A percentile compares a stretch with the other conserved stretches of the same genome.
phyloP scores from a whole-genome alignment of 2,113 vertebrate genomes.

The Peromyscus maniculatus region DNA sequence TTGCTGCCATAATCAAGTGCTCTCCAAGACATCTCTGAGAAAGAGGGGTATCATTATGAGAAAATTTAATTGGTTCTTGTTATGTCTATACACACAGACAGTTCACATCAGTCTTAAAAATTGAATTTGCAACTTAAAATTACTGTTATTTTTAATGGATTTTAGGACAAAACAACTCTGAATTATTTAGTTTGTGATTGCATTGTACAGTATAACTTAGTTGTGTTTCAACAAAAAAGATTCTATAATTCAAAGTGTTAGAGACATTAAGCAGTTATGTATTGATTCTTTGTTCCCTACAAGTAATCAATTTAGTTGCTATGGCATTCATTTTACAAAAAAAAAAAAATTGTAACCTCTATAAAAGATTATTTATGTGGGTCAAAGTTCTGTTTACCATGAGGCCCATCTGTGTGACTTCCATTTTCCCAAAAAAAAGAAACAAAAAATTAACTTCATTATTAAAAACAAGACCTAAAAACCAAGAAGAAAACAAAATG shows the following conservation, averaged over 20 bases:
- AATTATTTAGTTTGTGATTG: slow-evolving; percentile 61
- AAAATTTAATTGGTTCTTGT: slow-evolving; percentile 65
- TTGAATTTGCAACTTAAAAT: slow-evolving; percentile 60
- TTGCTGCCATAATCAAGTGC: slow-evolving; percentile 65
- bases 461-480: neutral
- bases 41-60: slow-evolving; percentile 14
- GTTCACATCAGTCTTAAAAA: slow-evolving; percentile 65
- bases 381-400: slow-evolving; percentile 52
- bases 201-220: slow-evolving; percentile 57
- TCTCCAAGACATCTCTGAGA: slow-evolving; percentile 49
- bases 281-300: slow-evolving; percentile 50
- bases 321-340: slow-evolving; percentile 57
- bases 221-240: slow-evolving; percentile 59
- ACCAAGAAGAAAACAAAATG: neutral
- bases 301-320: slow-evolving; percentile 71
- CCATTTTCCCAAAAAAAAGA: slow-evolving; percentile 39
- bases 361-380: slow-evolving; percentile 70
- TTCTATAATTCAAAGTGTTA: slow-evolving; percentile 53
- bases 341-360: slow-evolving; percentile 45
- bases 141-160: slow-evolving; percentile 60
- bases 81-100: slow-evolving; percentile 46
- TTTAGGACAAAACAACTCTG: slow-evolving; percentile 42
- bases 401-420: neutral
- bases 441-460: slow-evolving; percentile 17
- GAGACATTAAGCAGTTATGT: slow-evolving; percentile 58